Conservation (phyloP, 2,113 vertebrate species). For the Seriola dumerili region DNA sequence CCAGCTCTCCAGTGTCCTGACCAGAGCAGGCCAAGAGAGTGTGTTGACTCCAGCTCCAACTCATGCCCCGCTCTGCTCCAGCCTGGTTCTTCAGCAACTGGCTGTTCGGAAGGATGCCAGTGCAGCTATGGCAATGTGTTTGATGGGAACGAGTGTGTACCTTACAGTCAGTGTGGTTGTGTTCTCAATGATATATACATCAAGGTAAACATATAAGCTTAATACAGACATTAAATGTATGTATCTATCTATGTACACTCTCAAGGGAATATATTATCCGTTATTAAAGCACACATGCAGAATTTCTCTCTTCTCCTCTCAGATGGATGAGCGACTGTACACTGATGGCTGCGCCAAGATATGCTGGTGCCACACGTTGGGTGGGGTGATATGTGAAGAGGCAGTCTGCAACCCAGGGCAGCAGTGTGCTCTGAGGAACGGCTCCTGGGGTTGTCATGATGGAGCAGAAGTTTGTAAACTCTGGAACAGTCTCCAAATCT, state of each 20-base stretch:
- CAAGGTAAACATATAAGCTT: conserved; percentile 23
- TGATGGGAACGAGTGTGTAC: conserved; percentile 46
- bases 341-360: conserved; percentile 36
- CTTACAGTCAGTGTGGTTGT: conserved; percentile 64
- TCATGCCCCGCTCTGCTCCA: conserved; percentile 59
- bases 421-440: conserved; percentile 41
- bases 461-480: conserved; percentile 54
- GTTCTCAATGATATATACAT: conserved; percentile 51
- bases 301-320: not conserved
- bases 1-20: conserved; percentile 74
- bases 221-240: not conserved
- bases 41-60: conserved; percentile 63
- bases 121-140: conserved; percentile 59
- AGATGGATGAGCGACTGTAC: conserved; percentile 40
- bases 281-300: not conserved
- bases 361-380: conserved; percentile 51
- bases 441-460: conserved; percentile 36
- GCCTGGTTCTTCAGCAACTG: not conserved
- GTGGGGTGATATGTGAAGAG: conserved; percentile 42
- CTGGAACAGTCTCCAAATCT: conserved; percentile 20
- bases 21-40: conserved; percentile 69
- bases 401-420: conserved; percentile 18
- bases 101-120: conserved; percentile 74
- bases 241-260: not conserved
- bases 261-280: not conserved